Conservation (phyloP, 2,888 invertebrate genomes). For the Eristalis tenax region DNA sequence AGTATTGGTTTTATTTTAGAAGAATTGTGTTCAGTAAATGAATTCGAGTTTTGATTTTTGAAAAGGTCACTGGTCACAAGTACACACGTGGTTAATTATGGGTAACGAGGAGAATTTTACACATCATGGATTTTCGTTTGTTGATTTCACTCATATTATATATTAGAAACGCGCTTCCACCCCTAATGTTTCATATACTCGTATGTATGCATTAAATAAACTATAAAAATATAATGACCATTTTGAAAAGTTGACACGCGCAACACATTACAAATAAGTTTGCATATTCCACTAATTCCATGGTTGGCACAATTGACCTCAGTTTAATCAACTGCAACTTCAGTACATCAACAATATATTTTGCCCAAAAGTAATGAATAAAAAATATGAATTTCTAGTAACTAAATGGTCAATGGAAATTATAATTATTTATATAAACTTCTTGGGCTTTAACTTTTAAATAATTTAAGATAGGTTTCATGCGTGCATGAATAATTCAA, state of each 20-base stretch:
- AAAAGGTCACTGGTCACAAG: neutral
- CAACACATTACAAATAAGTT: no score
- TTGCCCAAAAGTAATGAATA: no score
- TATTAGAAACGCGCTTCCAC: neutral
- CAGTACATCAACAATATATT: no score
- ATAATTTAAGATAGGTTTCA: no score
- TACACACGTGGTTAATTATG: neutral
- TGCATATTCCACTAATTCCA: no score
- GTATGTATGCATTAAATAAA: neutral
- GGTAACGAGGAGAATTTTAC: neutral
- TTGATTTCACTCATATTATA: neutral
- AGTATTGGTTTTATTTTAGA: conserved; percentile 2
- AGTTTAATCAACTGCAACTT: no score
- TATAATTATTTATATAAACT: no score
- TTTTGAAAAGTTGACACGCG: neutral
- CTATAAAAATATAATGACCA: neutral
- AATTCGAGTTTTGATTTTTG: neutral
- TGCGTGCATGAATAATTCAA: no score
- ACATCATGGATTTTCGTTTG: neutral
- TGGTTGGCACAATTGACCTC: no score
- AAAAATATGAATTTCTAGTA: no score
- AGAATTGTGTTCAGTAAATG: conserved; percentile 26
- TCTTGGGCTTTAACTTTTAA: no score
- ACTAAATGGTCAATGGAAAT: no score
- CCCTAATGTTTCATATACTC: neutral